Evolutionary conservation across 2,797 vertebrate genomes (phyloP), one percentile per base, ranked within the genome.

Genomic region (Okamejei kenojei): DNA sequence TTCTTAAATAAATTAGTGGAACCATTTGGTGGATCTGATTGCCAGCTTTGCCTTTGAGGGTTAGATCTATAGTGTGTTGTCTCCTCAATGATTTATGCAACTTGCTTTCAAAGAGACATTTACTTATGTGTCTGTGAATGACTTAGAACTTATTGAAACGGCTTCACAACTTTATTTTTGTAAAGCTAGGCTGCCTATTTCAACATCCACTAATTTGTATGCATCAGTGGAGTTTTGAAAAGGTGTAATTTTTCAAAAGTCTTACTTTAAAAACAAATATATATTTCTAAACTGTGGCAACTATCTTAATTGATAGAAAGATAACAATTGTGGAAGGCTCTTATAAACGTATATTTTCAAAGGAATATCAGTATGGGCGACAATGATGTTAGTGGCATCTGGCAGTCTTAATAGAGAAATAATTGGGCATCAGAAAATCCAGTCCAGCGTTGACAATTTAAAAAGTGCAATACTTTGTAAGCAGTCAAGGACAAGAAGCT

Each of bases 41-140:
- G 23, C 35, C 15, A 29, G 68, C 68, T 74, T 68, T 92, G 45
- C 35, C 38, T 54, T 29, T 76, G 26, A 92, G 71, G 71, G 26
- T 54, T 74, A 23, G 68, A 29, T 23, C 68, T 91, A 23, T 54
- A 29, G 26, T 15, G 23, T 54, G 35, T 23, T 74, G 17, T 92
- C 68, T 29, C 38, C 23, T 38, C 71, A 38, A 45, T 92, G 26
- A 74, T 76, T 73, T n/a, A 88, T 88, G 5, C 73, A 45, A 45
- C 71, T 92, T 92, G 65, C 9, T 73, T 90, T 90, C 23, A 45
- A 92, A 73, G 68, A 91, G 68, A 91, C 32, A 91, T 91, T 91
- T 45, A 45, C 21, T 91, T 91, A 7, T 5, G 7, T 54, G 38
- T 54, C 71, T 38, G 45, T 26, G 74, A 26, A 73, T 23, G 54